A percentile compares a stretch with the other conserved stretches of the same genome.
phyloP scores from a whole-genome alignment of 2,888 invertebrate species.

The Hofmannophila pseudospretella region DNA sequence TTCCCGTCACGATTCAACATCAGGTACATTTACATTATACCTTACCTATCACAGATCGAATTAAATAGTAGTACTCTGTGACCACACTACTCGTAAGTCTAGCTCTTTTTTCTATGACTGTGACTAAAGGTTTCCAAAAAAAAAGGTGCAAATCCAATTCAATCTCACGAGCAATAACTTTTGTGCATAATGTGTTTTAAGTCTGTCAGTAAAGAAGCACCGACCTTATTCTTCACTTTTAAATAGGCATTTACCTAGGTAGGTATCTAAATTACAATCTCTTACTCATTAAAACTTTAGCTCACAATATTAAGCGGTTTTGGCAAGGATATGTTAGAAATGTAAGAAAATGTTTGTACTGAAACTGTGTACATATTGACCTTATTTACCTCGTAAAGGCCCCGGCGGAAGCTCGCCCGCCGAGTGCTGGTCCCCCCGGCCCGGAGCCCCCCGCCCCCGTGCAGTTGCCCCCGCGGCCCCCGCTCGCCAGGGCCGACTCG shows the following conservation, averaged over 20 bases:
- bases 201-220: not conserved
- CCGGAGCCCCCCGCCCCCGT: constrained; percentile 36
- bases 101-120: not conserved
- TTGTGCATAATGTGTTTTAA: too few species aligned
- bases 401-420: constrained; percentile 50
- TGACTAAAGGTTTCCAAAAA: not conserved
- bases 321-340: not conserved
- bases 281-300: constrained; percentile 14
- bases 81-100: too few species aligned
- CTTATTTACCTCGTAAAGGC: constrained; percentile 37
- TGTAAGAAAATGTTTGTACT: not conserved
- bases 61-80: too few species aligned
- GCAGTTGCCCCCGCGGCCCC: constrained; percentile 49
- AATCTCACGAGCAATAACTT: constrained; percentile 6
- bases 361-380: not conserved
- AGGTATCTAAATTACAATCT: constrained; percentile 19
- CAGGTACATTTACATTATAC: too few species aligned
- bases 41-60: too few species aligned
- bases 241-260: too few species aligned
- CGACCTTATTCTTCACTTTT: not conserved
- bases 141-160: constrained; percentile 9
- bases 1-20: too few species aligned
- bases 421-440: constrained; percentile 39
- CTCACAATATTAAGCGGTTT: not conserved
- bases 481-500: constrained; percentile 57